These are phyloP conservation scores for Allolobophora icterica DNA, from an alignment of 2,888 invertebrate genomes.

Conservation along the genomic window DNA sequence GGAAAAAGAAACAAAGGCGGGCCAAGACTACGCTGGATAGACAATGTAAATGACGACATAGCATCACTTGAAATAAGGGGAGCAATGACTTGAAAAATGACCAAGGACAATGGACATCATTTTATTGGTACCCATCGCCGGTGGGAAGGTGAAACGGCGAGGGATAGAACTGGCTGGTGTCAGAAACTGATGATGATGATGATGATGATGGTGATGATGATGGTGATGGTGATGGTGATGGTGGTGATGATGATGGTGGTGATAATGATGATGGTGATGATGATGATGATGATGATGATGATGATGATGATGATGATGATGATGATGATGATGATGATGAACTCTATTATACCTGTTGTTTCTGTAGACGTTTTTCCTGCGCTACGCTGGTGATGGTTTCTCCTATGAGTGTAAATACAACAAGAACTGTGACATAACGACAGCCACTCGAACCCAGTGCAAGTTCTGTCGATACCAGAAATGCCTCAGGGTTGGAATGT, in stretches of 20 bases:
- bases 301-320: constrained; percentile 40
- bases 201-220: constrained; percentile 32
- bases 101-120: no score
- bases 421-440: constrained; percentile 57
- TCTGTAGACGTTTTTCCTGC: constrained; percentile 48
- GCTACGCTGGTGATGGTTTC: constrained; percentile 47
- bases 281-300: constrained; percentile 40
- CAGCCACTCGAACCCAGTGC: constrained; percentile 61
- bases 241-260: constrained; percentile 33
- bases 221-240: constrained; percentile 36
- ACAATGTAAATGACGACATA: no score
- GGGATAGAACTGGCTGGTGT: no score
- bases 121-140: no score
- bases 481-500: constrained; percentile 62
- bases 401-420: constrained; percentile 45
- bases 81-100: no score
- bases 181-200: no score
- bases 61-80: no score
- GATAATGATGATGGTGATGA: constrained; percentile 35
- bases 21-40: no score
- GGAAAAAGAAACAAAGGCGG: no score
- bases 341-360: background rate
- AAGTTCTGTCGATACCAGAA: constrained; percentile 63
- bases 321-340: constrained; percentile 35
- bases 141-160: no score